Evolutionary conservation across 2,888 invertebrate genomes (phyloP).

Genomic region (Perizoma affinitatum): DNA sequence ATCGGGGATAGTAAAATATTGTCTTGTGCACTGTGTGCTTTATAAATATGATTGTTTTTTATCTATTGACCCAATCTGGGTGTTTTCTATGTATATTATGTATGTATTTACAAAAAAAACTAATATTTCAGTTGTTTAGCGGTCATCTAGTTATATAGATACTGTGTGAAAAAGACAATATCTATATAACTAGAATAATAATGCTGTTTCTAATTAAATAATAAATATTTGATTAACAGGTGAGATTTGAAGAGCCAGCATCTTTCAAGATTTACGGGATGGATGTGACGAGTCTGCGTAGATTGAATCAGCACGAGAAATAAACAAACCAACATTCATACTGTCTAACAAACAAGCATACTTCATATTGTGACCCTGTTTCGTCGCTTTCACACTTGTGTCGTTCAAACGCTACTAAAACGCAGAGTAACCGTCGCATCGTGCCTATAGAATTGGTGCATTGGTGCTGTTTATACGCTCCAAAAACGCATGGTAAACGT

Average conservation of each 20-base stretch:
- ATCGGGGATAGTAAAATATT: no score
- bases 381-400: conserved; percentile 9
- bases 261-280: conserved; percentile 69
- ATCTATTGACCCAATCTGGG: no score
- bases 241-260: conserved; percentile 59
- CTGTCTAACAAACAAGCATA: conserved; percentile 7
- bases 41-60: no score
- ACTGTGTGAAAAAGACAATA: no score
- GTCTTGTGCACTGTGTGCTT: no score
- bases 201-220: no score
- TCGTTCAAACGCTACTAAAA: background rate
- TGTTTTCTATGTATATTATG: no score
- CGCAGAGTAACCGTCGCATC: background rate
- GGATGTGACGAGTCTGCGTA: conserved; percentile 70
- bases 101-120: no score
- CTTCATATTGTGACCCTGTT: background rate
- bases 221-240: conserved; percentile 53
- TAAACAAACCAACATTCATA: conserved; percentile 36
- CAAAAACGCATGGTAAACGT: background rate
- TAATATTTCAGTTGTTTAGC: no score
- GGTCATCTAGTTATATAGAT: no score
- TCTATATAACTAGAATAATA: no score
- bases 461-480: background rate
- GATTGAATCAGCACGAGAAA: conserved; percentile 65
- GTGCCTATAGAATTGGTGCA: background rate